Base-by-base conservation (phyloP, 2,797 vertebrate genomes). In the Microctenopoma stevenorrisi region DNA sequence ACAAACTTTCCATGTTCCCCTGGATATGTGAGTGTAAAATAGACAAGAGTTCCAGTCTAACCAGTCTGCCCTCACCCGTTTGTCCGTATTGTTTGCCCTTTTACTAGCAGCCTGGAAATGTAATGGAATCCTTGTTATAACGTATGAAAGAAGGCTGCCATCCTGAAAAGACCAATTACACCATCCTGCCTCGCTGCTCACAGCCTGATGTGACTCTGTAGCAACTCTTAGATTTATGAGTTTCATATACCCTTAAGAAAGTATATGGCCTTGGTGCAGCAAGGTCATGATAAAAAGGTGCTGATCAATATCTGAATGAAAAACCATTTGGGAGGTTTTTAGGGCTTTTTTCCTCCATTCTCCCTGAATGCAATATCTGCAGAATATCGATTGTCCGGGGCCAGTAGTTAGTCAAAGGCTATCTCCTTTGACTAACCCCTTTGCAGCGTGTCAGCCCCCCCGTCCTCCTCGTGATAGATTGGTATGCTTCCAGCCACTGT, bases 351-450 rank as follows among this genome's bases (percentile, higher is more conserved):
- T 56, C 60, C 58, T 72, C 73, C 67, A 67, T 80, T 84, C 95
- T 96, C 92, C 89, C 89, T 89, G 93, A 94, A 93, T 91, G 93
- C 95, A 96, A 94, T 97, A 98, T 97, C 95, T 95, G 94, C 89
- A 82, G 91, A 86, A 93, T 98, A 99, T 98, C 93, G 98, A 99
- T 98, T 94, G 95, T 93, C 80, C 68, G 83, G 95, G 95, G 95
- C 94, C 94, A 93, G 95, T 98, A 97, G 96, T 98, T 98, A 96
- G 96, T 98, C 97, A 98, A 95, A 97, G 97, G 96, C 96, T 98
- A 97, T 98, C 97, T 98, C 96, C 97, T 98, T 96, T 98, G 96
- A 96, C 96, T 99, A 96, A 96, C 96, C 96, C 95, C 94, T 95
- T 95, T 95, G 94, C 82, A 84, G 94, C 78, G 86, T 97, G 96